These are phyloP conservation scores for Aphidius gifuensis DNA, from an alignment of 1,140 invertebrate genomes.

Conservation along the genomic window DNA sequence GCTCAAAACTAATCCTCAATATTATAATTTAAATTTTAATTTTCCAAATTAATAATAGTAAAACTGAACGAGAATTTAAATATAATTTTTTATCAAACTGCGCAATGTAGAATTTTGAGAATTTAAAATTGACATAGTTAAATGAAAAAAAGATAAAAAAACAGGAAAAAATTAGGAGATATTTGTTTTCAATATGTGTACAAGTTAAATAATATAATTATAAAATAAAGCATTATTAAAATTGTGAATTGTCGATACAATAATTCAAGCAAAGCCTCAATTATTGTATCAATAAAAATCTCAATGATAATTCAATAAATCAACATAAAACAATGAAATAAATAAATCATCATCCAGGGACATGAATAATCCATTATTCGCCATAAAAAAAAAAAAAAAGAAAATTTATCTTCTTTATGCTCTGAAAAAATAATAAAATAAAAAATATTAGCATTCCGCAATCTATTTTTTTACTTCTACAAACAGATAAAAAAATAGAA, in stretches of 20 bases:
- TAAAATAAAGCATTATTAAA: constrained; percentile 4
- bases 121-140: constrained; percentile 6
- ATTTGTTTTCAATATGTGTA: constrained; percentile 28
- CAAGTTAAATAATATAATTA: constrained; percentile 19
- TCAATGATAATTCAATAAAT: no score
- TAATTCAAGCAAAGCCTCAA: constrained; percentile 6
- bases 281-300: constrained; percentile 11
- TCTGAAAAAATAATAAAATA: constrained; percentile 22
- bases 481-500: not conserved
- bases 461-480: constrained; percentile 28
- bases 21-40: constrained; percentile 2
- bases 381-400: constrained; percentile 7
- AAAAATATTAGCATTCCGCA: constrained; percentile 15
- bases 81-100: constrained; percentile 1
- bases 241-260: constrained; percentile 14
- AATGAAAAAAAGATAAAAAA: constrained; percentile 17
- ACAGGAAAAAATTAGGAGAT: constrained; percentile 19
- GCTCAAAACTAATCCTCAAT: not conserved
- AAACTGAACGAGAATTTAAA: not conserved
- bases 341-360: not conserved
- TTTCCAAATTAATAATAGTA: not conserved
- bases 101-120: constrained; percentile 12
- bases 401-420: constrained; percentile 20
- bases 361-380: constrained; percentile 11
- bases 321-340: not conserved